These are phyloP conservation scores for Drosophila ustulata DNA, from an alignment of 2,888 invertebrate genomes.

Conservation along the genomic window DNA sequence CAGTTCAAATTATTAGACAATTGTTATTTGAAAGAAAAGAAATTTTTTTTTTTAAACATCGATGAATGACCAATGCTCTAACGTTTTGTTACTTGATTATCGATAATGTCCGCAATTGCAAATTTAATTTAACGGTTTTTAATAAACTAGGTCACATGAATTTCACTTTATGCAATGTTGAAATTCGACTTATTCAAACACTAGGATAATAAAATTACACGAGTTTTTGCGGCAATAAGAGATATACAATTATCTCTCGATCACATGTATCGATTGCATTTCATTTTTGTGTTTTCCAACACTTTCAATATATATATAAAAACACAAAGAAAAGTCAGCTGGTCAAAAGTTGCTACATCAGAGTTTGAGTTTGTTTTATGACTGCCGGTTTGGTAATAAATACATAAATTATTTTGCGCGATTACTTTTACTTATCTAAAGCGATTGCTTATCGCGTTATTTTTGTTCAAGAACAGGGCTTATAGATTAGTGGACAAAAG, in stretches of 20 bases:
- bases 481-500: slow-evolving; percentile 20
- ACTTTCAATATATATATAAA: slow-evolving; percentile 13
- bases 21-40: too few relatives aligned
- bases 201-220: neutral
- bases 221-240: neutral
- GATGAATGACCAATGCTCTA: too few relatives aligned
- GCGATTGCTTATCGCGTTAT: slow-evolving; percentile 41
- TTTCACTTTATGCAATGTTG: too few relatives aligned
- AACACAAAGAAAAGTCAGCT: slow-evolving; percentile 25
- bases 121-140: too few relatives aligned
- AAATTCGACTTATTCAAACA: too few relatives aligned
- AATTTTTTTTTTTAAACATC: too few relatives aligned
- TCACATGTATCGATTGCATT: slow-evolving; percentile 27
- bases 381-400: slow-evolving; percentile 20
- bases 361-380: slow-evolving; percentile 25
- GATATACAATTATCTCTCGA: neutral
- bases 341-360: slow-evolving; percentile 6
- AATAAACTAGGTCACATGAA: too few relatives aligned
- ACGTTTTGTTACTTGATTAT: too few relatives aligned
- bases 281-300: slow-evolving; percentile 15
- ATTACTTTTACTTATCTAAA: slow-evolving; percentile 26
- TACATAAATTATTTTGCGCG: slow-evolving; percentile 18
- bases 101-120: too few relatives aligned
- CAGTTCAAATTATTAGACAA: too few relatives aligned
- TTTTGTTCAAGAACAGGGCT: slow-evolving; percentile 5